Conservation (phyloP, 2,888 invertebrate genomes). For the Drosophila lacicola region DNA sequence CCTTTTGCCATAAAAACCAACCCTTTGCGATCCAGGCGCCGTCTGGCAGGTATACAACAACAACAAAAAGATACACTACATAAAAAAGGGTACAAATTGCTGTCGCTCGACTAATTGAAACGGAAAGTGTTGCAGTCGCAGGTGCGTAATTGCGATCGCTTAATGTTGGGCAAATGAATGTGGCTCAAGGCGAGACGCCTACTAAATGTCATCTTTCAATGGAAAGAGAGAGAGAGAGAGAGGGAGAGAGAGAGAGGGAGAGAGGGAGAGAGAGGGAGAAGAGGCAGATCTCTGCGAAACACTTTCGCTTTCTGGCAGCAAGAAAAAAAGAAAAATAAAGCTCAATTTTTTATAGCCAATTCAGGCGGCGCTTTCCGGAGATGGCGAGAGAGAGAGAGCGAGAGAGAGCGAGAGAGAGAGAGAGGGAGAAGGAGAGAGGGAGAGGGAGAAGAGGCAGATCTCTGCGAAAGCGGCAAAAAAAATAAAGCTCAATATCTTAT, state of each 20-base stretch:
- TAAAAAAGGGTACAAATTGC: slow-evolving; percentile 1
- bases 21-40: slow-evolving; percentile 53
- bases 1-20: slow-evolving; percentile 57
- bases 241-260: too few species aligned
- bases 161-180: slow-evolving; percentile 15
- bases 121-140: slow-evolving; percentile 41
- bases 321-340: not conserved
- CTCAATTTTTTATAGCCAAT: not conserved
- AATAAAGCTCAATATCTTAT: too few species aligned
- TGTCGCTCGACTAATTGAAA: slow-evolving; percentile 47
- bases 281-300: slow-evolving; percentile 17
- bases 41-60: slow-evolving; percentile 41
- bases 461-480: too few species aligned
- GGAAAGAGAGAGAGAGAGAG: slow-evolving; percentile 31
- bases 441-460: too few species aligned
- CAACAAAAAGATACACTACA: slow-evolving; percentile 7
- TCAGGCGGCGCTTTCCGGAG: too few species aligned
- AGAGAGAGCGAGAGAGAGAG: too few species aligned
- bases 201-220: slow-evolving; percentile 66
- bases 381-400: too few species aligned
- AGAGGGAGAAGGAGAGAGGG: too few species aligned
- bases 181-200: slow-evolving; percentile 59
- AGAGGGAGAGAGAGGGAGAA: too few species aligned
- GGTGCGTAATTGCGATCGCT: slow-evolving; percentile 26
- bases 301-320: slow-evolving; percentile 57